A percentile compares a stretch with the other conserved stretches of the same genome.
phyloP scores from a whole-genome alignment of 2,113 vertebrate genomes.

The Austrofundulus limnaeus region DNA sequence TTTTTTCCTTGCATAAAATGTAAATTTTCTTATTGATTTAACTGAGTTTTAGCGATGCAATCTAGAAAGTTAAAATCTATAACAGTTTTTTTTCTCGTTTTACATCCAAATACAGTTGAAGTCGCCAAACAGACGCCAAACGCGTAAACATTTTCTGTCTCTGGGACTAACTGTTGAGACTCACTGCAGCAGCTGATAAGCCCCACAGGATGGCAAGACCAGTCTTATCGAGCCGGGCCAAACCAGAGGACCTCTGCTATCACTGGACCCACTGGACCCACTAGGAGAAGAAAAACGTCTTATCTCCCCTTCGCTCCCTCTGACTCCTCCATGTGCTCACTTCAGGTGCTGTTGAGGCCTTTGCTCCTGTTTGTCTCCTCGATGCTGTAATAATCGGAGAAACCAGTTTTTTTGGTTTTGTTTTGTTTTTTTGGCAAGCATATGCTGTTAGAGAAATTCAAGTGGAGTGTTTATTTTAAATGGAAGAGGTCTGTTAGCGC shows the following conservation, averaged over 20 bases:
- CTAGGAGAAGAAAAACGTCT: slow-evolving; percentile 47
- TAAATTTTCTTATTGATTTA: neutral
- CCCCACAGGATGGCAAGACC: slow-evolving; percentile 56
- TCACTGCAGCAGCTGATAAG: slow-evolving; percentile 67
- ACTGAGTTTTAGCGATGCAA: neutral
- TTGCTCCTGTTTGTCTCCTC: neutral
- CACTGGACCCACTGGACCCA: slow-evolving; percentile 22
- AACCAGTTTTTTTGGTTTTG: too few species aligned
- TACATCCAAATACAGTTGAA: slow-evolving; percentile 3
- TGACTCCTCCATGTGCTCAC: neutral
- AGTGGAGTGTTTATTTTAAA: slow-evolving; percentile 52
- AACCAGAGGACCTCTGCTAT: slow-evolving; percentile 56
- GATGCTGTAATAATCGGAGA: neutral
- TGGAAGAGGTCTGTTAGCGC: slow-evolving; percentile 45
- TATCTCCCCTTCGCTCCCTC: slow-evolving; percentile 52
- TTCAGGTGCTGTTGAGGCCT: slow-evolving; percentile 35
- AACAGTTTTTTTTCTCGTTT: too few species aligned
- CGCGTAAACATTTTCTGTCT: slow-evolving; percentile 56
- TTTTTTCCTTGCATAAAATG: too few species aligned
- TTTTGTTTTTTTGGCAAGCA: slow-evolving; percentile 23
- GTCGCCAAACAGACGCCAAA: slow-evolving; percentile 56
- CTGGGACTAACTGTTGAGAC: slow-evolving; percentile 54
- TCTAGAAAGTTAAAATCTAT: too few species aligned
- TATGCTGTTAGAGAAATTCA: slow-evolving; percentile 26
- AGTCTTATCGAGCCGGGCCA: slow-evolving; percentile 63